Evolutionary conservation across 2,113 vertebrate genomes (phyloP).

Genomic region (Serilophus lunatus): DNA sequence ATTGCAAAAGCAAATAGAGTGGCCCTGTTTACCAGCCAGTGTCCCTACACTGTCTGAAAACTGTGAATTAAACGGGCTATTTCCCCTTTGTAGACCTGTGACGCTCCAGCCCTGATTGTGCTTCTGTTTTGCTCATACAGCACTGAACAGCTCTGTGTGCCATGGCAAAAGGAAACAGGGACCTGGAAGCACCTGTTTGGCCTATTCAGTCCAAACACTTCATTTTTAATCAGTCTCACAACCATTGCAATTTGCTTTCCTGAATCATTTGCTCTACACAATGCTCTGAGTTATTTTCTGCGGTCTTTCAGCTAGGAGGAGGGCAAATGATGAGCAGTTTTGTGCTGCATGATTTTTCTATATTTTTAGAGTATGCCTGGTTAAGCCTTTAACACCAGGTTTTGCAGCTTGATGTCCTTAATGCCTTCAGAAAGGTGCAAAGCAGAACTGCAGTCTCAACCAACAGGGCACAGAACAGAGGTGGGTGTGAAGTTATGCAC

Average conservation of each 20-base stretch:
- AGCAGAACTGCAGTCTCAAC: neutral
- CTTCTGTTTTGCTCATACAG: neutral
- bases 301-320: neutral
- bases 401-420: neutral
- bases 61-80: neutral
- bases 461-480: neutral
- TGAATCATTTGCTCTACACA: neutral
- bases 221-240: neutral
- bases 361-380: neutral
- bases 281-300: neutral
- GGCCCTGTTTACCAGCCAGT: neutral
- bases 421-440: neutral
- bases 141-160: neutral
- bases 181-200: neutral
- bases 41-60: neutral
- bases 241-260: neutral
- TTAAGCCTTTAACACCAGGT: neutral
- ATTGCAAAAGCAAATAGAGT: fast-evolving
- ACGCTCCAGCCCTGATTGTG: neutral
- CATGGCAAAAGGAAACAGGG: fast-evolving
- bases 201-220: neutral
- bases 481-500: neutral
- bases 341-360: neutral
- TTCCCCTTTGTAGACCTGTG: neutral
- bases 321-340: neutral